Evolutionary conservation across 2,797 vertebrate genomes (phyloP), one percentile per base, ranked within the genome.

Genomic region (Brotula barbata): DNA sequence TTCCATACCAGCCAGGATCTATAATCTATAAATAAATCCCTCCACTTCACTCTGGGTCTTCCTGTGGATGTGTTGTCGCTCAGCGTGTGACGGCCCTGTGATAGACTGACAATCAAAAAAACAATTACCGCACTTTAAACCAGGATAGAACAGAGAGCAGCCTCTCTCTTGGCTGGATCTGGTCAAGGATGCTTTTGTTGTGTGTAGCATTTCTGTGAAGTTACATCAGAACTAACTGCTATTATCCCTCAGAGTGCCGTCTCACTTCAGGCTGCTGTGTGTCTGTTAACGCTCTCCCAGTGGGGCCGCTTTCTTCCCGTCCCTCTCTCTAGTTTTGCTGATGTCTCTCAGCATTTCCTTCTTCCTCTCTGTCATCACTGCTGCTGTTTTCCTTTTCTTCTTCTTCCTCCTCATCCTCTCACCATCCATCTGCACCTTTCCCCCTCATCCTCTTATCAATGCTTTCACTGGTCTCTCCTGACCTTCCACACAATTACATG

Each of bases 401-500:
- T n/a, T n/a, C n/a, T n/a, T 41, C 52, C 23, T 33, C 16, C n/a
- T n/a, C 22, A 42, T 42, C 39, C 20, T n/a, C 21, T 37, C 34
- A 25, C 37, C 52, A 20, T 55, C 25, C 6, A 12, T 44, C 50
- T 64, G 58, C 59, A 61, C 64, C 49, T 67, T 64, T 58, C 33
- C 33, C 23, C 19, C 5, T 13, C 46, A 50, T 51, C 48, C 23
- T 68, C 49, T 77, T 60, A 72, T 78, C 66, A 77, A 75, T 75
- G 58, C 23, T 3, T 71, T 58, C 43, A 2, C 64, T 73, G 59
- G 40, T 82, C 70, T 64, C 41, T 25, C 36, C 65, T 70, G 71
- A 84, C 80, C 82, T 84, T 81, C 68, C 48, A 67, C 68, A 77
- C 78, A 79, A 71, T 83, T 73, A 72, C 70, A 71, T 64, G 72